Evolutionary conservation across 2,797 vertebrate genomes (phyloP), one percentile per base, ranked within the genome.

Genomic region (Lacerta bilineata): DNA sequence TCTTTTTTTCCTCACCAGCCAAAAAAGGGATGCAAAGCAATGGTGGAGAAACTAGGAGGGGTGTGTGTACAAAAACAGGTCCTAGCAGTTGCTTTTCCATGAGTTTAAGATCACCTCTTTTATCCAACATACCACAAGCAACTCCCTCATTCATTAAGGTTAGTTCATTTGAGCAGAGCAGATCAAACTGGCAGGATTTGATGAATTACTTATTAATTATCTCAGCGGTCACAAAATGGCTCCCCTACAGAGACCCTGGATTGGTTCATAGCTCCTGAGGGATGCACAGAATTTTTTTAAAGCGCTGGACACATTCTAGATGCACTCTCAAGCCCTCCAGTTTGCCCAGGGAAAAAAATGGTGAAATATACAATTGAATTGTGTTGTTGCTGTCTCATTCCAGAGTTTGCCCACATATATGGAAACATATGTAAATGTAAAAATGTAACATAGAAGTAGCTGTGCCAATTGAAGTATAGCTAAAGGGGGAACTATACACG

Each of bases 151-250:
- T 33, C 88, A 82, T 81, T 88, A 80, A 90, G 10, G 4, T 82
- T 87, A 90, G 15, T 86, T 87, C 87, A 71, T 86, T 88, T 91
- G 81, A 83, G 91, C 4, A 61, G 15, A 5, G 13, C 76, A 91
- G 85, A 91, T 76, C 23, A 77, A 91, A 74, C 80, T 50, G 20
- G 18, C 83, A 92, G 61, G 23, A 81, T n/a, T 18, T 85, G 46
- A 92, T 83, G 27, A 71, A 80, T 41, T 90, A 78, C 85, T 90
- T 85, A 74, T 61, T 87, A 88, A 81, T 90, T 91, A 85, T 84
- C 68, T 84, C 83, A 36, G 41, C 88, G 68, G 68, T 8, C 80
- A 13, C 75, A 80, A 88, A 90, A n/a, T 85, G 29, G 6, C 59
- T 61, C 89, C 76, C 88, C 83, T 39, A 76, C 72, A 78, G 46